Base-by-base conservation (phyloP, 2,113 vertebrate genomes). In the Heterochromis multidens region DNA sequence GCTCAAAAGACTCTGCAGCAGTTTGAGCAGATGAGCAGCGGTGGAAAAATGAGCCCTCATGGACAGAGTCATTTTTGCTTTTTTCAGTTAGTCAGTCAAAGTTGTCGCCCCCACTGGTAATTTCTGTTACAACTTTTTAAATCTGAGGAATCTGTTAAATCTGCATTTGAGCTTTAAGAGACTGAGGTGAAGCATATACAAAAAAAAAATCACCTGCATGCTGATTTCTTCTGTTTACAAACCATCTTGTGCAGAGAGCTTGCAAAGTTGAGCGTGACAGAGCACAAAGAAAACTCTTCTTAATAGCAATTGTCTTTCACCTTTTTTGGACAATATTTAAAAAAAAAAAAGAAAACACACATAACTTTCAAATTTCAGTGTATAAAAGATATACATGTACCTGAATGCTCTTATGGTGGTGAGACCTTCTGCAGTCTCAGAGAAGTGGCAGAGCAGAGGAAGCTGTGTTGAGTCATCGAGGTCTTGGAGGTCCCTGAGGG, bases 401-500 rank as follows among this genome's bases (percentile, higher is more conserved):
- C 97, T 96, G 58, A 99, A 99, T 1, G 98, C 99, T 91, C 99
- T 96, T 37, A 99, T 99, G 23, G 98, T 99, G 63, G 99, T 99
- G 59, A 99, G 97, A 10, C 99, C 99, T 91, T 99, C 99, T 0
- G 98, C 97, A 0, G 99, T 99, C 95, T 99, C 99, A 16, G 98
- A 99, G 95, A 99, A 99, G 95, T 99, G 99, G 87, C 98, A 99
- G 49, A 99, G 97, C 79, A 99, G 95, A 81, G 99, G 99, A 12
- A 99, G 96, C 88, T 99, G 98, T 2, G 99, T 99, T 85, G 97
- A 98, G 91, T 99, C 99, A 4, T 99, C 99, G 0, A 99, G 96
- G 80, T 99, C 99, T 93, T 99, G 99, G 8, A 99, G 97, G 84
- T 99, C 99, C 85, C 99, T 99, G 82, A 62, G n/a, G 60, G 57